phyloP scores from a whole-genome alignment of 2,797 vertebrate genomes.

The Otus scops region DNA sequence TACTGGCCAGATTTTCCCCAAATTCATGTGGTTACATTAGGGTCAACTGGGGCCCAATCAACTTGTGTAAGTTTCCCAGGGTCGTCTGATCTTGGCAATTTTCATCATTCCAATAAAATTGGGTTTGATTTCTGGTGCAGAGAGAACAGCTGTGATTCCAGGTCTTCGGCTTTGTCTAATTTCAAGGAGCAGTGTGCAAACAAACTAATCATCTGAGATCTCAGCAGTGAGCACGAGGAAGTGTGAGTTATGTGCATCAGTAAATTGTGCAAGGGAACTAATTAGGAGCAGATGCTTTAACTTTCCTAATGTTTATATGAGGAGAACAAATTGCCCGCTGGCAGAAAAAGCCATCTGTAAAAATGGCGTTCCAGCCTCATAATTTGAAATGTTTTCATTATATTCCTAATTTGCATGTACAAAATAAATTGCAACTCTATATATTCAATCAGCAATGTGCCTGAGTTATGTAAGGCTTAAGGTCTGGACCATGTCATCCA shows the following conservation, averaged over 20 bases:
- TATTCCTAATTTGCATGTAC: slow-evolving; percentile 49
- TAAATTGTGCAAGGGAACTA: slow-evolving; percentile 43
- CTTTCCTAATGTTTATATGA: slow-evolving; percentile 41
- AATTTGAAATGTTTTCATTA: slow-evolving; percentile 31
- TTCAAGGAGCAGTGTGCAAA: slow-evolving; percentile 36
- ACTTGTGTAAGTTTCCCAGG: background rate
- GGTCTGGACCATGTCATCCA: slow-evolving; percentile 27
- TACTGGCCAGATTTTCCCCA: background rate
- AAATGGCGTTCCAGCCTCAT: slow-evolving; percentile 6
- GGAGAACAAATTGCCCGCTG: slow-evolving; percentile 44
- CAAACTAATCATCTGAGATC: slow-evolving; percentile 47
- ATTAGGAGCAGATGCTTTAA: slow-evolving; percentile 62
- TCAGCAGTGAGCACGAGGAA: background rate
- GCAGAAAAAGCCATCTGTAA: slow-evolving; percentile 51
- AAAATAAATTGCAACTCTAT: slow-evolving; percentile 15
- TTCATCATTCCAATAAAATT: slow-evolving; percentile 33
- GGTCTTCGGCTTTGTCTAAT: slow-evolving; percentile 15
- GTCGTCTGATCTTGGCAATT: slow-evolving; percentile 34
- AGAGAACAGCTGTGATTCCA: slow-evolving; percentile 23
- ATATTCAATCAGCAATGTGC: background rate
- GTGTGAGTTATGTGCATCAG: slow-evolving; percentile 18
- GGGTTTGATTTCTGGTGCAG: slow-evolving; percentile 31
- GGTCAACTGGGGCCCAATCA: slow-evolving; percentile 28
- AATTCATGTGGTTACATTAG: background rate
- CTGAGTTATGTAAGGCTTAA: background rate